These are phyloP conservation scores for Vultur gryphus DNA, from an alignment of 2,797 vertebrate species.

Conservation along the genomic window DNA sequence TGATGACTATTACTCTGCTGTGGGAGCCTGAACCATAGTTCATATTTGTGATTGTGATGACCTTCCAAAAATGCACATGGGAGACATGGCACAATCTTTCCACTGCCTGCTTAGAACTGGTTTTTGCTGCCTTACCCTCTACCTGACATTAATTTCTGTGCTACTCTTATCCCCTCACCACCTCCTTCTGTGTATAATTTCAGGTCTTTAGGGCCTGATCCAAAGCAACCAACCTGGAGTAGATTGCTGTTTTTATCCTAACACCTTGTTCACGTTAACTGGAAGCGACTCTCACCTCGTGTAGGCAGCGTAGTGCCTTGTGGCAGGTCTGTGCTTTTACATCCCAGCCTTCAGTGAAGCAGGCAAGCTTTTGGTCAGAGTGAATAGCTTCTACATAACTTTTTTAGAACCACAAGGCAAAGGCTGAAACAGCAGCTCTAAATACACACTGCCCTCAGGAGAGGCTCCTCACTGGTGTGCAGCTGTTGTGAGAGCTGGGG, in stretches of 20 bases:
- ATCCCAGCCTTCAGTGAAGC: background rate
- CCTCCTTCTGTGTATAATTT: background rate
- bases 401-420: background rate
- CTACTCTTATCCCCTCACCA: background rate
- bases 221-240: background rate
- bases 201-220: background rate
- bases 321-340: background rate
- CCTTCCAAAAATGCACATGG: background rate
- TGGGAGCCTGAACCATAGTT: background rate
- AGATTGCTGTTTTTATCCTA: background rate
- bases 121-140: background rate
- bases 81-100: background rate
- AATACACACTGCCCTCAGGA: rapidly evolving
- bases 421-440: background rate
- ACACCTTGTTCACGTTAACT: background rate
- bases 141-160: background rate
- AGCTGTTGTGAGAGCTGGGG: constrained; percentile 22
- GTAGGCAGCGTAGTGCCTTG: background rate
- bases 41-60: background rate
- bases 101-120: background rate
- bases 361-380: background rate
- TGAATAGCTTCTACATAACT: background rate
- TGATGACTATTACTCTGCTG: background rate
- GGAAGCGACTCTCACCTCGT: background rate
- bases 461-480: constrained; percentile 14